Conservation (phyloP, 2,888 invertebrate species). For the Andrena haemorrhoa region DNA sequence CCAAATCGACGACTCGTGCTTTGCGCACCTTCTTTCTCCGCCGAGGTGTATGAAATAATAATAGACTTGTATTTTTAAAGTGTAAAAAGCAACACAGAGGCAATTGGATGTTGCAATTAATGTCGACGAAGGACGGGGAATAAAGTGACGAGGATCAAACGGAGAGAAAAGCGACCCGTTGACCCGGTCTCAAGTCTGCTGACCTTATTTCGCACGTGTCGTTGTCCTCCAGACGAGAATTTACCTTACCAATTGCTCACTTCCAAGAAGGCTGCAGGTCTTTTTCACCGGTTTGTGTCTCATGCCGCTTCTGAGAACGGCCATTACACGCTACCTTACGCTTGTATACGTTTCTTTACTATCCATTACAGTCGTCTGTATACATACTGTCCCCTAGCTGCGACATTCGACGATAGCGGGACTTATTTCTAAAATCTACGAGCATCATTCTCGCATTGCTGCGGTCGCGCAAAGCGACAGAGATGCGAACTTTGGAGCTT, state of each 20-base stretch:
- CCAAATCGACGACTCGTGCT: too few relatives aligned
- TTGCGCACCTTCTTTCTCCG: too few relatives aligned
- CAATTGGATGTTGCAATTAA: background rate
- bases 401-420: background rate
- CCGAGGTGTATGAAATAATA: background rate
- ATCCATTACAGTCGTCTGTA: background rate
- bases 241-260: constrained; percentile 7
- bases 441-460: too few relatives aligned
- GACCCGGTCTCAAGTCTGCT: constrained; percentile 15
- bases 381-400: background rate
- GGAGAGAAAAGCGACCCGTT: constrained; percentile 1
- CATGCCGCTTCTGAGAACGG: background rate
- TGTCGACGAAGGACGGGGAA: background rate
- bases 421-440: background rate
- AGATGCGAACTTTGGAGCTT: too few relatives aligned
- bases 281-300: constrained; percentile 5
- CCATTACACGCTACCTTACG: background rate
- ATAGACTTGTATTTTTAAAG: background rate
- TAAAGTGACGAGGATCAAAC: background rate
- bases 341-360: background rate
- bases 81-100: background rate
- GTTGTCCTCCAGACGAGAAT: constrained; percentile 24
- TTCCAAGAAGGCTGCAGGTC: constrained; percentile 8
- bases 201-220: constrained; percentile 43
- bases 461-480: too few relatives aligned